These are phyloP conservation scores for Lithophane socia DNA, from an alignment of 2,888 invertebrate species.

Conservation along the genomic window DNA sequence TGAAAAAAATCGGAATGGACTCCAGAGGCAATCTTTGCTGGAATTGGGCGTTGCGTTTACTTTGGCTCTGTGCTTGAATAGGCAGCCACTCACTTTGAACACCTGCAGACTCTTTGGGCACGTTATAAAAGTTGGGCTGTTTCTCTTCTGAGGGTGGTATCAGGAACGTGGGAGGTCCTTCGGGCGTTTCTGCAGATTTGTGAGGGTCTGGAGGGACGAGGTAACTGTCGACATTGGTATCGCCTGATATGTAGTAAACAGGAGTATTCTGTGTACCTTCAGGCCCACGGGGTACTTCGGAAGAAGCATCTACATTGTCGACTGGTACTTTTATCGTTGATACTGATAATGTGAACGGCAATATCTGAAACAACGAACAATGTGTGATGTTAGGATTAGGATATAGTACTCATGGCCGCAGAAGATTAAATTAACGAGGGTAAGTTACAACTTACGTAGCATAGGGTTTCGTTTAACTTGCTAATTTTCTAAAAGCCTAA, in stretches of 20 bases:
- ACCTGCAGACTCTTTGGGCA: slow-evolving; percentile 73
- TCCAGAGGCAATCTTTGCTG: slow-evolving; percentile 60
- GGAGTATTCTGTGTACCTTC: slow-evolving; percentile 72
- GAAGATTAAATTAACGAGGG: background rate
- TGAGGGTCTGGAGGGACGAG: slow-evolving; percentile 80
- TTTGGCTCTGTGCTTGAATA: slow-evolving; percentile 70
- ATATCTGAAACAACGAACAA: slow-evolving; percentile 76
- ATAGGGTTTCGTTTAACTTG: background rate
- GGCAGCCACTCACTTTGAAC: slow-evolving; percentile 86
- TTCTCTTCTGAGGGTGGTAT: slow-evolving; percentile 79
- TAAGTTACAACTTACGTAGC: too few species aligned
- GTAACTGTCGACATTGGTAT: slow-evolving; percentile 78
- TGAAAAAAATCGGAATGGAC: slow-evolving; percentile 70
- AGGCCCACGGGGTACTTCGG: slow-evolving; percentile 62
- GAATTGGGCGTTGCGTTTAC: slow-evolving; percentile 53
- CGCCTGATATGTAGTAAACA: slow-evolving; percentile 78
- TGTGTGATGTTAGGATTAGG: background rate
- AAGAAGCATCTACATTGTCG: slow-evolving; percentile 70
- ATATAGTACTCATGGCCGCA: background rate
- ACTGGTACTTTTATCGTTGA: slow-evolving; percentile 82
- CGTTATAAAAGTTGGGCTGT: slow-evolving; percentile 73
- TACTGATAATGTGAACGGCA: slow-evolving; percentile 72
- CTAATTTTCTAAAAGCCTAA: background rate
- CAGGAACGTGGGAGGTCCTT: slow-evolving; percentile 82
- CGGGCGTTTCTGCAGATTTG: slow-evolving; percentile 73